Evolutionary conservation across 2,797 vertebrate genomes (phyloP).

Genomic region (Ceyx erithaca): DNA sequence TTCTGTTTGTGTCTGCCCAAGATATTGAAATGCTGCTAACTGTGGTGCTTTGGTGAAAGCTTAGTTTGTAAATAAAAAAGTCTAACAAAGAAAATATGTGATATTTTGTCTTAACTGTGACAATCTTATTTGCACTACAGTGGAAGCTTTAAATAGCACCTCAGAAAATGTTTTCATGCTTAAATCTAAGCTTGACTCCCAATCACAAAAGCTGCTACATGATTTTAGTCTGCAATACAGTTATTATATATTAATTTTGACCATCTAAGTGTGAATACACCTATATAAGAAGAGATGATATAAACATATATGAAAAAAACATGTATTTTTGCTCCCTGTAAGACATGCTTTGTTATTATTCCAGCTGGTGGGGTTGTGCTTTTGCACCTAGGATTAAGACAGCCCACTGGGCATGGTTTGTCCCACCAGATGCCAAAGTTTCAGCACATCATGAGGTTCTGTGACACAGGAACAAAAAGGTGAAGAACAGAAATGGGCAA

Average conservation of each 20-base stretch:
- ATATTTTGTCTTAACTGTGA: not conserved
- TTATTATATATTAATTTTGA: not conserved
- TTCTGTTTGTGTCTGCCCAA: not conserved
- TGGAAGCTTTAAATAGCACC: not conserved
- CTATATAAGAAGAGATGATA: not conserved
- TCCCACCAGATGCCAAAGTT: rapidly evolving
- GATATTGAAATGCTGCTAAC: not conserved
- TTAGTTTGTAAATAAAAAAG: not conserved
- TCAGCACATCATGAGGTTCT: not conserved
- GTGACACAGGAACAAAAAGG: not conserved
- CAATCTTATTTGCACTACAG: not conserved
- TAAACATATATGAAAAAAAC: not conserved
- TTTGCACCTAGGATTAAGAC: not conserved
- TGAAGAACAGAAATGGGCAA: not conserved
- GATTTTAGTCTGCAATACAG: not conserved
- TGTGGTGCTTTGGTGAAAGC: not conserved
- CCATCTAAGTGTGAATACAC: not conserved
- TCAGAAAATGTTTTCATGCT: not conserved
- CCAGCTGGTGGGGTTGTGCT: not conserved
- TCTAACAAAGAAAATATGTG: rapidly evolving
- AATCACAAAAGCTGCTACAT: not conserved
- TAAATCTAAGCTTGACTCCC: not conserved
- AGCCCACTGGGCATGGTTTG: not conserved
- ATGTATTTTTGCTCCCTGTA: rapidly evolving
- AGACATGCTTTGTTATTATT: not conserved